phyloP scores from a whole-genome alignment of 2,888 invertebrate species.

The Synanthedon vespiformis region DNA sequence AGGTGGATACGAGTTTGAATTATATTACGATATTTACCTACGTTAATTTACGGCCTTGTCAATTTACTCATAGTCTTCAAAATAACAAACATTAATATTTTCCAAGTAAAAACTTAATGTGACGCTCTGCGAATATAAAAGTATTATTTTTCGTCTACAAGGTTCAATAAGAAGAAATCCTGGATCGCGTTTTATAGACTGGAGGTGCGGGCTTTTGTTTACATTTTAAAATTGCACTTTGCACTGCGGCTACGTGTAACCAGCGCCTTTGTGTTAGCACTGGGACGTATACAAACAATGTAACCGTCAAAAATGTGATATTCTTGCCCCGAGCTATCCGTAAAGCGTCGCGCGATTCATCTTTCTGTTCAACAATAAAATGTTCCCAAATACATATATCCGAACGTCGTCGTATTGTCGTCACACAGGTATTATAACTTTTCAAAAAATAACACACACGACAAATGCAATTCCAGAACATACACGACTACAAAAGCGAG shows the following conservation, averaged over 20 bases:
- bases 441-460: too few relatives aligned
- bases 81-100: too few relatives aligned
- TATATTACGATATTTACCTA: too few relatives aligned
- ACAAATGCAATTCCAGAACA: too few relatives aligned
- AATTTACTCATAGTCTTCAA: too few relatives aligned
- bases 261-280: slow-evolving; percentile 52
- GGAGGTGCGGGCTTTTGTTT: slow-evolving; percentile 62
- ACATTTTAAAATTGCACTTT: slow-evolving; percentile 70
- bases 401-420: neutral
- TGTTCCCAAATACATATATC: too few relatives aligned
- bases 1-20: neutral
- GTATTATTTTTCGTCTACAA: slow-evolving; percentile 35
- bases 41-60: too few relatives aligned
- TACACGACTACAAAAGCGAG: too few relatives aligned
- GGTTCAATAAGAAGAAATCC: slow-evolving; percentile 59
- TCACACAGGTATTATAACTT: too few relatives aligned
- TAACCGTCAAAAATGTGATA: slow-evolving; percentile 58
- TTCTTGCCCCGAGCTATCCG: slow-evolving; percentile 6
- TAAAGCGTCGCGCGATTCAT: neutral
- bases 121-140: slow-evolving; percentile 22
- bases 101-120: too few relatives aligned
- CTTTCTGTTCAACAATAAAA: neutral
- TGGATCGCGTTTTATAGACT: slow-evolving; percentile 55
- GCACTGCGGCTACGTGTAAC: slow-evolving; percentile 51
- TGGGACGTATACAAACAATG: slow-evolving; percentile 57